Evolutionary conservation across 2,113 vertebrate genomes (phyloP), one percentile per base, ranked within the genome.

Genomic region (Crotalus helleri): DNA sequence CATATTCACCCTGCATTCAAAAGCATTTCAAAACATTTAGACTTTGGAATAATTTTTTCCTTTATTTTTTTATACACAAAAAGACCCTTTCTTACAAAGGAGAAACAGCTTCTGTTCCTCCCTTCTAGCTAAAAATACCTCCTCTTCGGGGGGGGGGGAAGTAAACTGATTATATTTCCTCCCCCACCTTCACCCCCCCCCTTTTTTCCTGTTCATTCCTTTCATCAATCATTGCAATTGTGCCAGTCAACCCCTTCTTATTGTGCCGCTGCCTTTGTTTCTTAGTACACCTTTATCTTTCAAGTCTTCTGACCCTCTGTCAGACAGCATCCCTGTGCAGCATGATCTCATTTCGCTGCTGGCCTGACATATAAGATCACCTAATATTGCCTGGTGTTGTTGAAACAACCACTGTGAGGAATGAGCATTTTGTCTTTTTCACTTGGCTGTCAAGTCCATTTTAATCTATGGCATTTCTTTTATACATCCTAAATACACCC

Each of bases 291-390:
- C 90, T 90, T 89, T 39, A 93, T 95, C 95, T 94, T 93, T 95
- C 81, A 94, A 95, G 88, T 90, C 93, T 89, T 92, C 93, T 90
- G n/a, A 91, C 92, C 89, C 59, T 10, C 94, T 94, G 44, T 92
- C 91, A 90, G n/a, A 8, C 95, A 92, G 53, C 81, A 89, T 91
- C 94, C 0, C 1, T 51, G 90, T 90, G 92, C 92, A 93, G 69
- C 69, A 0, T 17, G 44, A 92, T 92, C 94, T 96, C 92, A 54
- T 96, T 96, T 96, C 94, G 90, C 94, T 33, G 26, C 46, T 64
- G 91, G 91, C 29, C 57, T 92, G 94, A 93, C 90, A 91, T 88
- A 95, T 88, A 95, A 94, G 95, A 90, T 33, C 95, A 85, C 54
- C 92, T 93, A 10, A 93, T 94, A n/a, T 51, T 86, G 88, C 88